Evolutionary conservation across 2,888 invertebrate species (phyloP), one percentile per base, ranked within the genome.

Genomic region (Acheta domesticus): DNA sequence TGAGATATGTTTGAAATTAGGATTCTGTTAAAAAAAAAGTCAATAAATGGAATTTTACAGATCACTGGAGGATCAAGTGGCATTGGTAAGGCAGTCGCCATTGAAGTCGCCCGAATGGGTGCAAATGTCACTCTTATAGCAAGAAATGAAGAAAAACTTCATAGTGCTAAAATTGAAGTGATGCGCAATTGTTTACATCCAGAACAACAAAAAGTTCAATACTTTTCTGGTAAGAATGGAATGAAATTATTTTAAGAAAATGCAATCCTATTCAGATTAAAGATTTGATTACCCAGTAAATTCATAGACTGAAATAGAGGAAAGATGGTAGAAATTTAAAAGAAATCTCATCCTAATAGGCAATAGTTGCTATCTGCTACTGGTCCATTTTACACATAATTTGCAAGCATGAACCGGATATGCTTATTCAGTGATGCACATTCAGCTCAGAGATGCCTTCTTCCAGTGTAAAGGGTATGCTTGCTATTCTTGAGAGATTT

Each of bases 21-120:
- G 14, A 62, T 19, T 62, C 14, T 12, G 14, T 62, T 0, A 19
- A 19, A n/a, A 19, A 62, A 62, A 62, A 62, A 0, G 14, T 14
- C n/a, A 62, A 62, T 62, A 19, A 75, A 23, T 23, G 23, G 1
- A 75, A 75, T 23, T 75, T 36, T 81, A 8, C 81, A 91, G 91
- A 89, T 98, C 76, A 97, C 97, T 49, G 98, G 98, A 75, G 98
- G 98, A 16, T 98, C 98, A 0, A 96, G 96, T 87, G 98, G 98
- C 12, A 99, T 99, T 84, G 99, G 98, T 0, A 93, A 95, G 86
- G 91, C 93, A 80, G 86, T 94, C 19, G 98, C 97, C 0, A 88
- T 92, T 48, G 90, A 94, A 84, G 94, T 93, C 14, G 94, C 93
- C 0, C 89, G 89, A 84, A 87, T 90, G 83, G 98, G 98, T 49